Evolutionary conservation across 2,888 invertebrate species (phyloP), one percentile per base, ranked within the genome.

Genomic region (Sinelater perroti): DNA sequence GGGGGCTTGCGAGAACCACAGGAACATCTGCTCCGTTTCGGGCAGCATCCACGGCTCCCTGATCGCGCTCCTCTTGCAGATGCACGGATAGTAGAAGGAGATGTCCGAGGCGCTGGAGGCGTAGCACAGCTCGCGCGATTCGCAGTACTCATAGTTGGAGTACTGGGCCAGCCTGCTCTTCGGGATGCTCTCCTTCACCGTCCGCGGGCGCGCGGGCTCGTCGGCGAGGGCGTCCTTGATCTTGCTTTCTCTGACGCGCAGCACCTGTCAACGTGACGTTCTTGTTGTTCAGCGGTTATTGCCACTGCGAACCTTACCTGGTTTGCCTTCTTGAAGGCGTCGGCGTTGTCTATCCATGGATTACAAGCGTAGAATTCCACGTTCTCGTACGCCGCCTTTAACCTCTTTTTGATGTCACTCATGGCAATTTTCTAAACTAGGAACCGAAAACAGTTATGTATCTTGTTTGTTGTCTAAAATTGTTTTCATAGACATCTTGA

Each of bases 181-280:
- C 3, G 88, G 87, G 67, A 88, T 87, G 42, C 84, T 82, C 70
- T 87, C 86, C 70, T 82, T 83, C 24, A 86, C 87, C 61, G 81
- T 82, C 70, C 80, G 76, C 21, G 77, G 72, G 59, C 70, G 68
- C 61, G 65, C 65, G 65, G 67, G 68, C 65, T 69, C 75, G 62
- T 71, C 68, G 58, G 63, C 60, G 64, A 72, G 63, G 38, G 64
- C 60, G 56, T 64, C 62, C 63, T 69, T 64, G 56, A 74, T 62
- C 61, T 71, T 66, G 28, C 60, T 52, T 63, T 69, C 68, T 60
- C 62, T 68, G 35, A 66, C 67, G 65, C 67, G 70, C 36, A 76
- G 67, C 40, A 71, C 70, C 76, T 76, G 68, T 64, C 67, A 71
- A 24, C 14, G 14, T 63, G 60, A 64, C 62, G 53, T 20, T 47